These are phyloP conservation scores for Sesia apiformis DNA, from an alignment of 2,888 invertebrate genomes.

Conservation along the genomic window DNA sequence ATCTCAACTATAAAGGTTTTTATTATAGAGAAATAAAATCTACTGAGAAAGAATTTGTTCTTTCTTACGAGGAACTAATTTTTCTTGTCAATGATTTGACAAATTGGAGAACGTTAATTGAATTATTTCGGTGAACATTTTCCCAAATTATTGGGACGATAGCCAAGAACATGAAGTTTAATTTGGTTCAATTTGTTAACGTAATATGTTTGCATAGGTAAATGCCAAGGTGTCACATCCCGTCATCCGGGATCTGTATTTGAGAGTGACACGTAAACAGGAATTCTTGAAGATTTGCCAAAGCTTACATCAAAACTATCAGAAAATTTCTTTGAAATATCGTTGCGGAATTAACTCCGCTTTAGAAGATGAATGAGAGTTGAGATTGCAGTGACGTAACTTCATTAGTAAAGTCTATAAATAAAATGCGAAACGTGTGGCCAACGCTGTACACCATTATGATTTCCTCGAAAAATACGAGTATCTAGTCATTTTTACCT, in stretches of 20 bases:
- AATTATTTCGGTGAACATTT: background rate
- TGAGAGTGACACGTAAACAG: slow-evolving; percentile 17
- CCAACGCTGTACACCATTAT: background rate
- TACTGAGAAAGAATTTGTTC: too few species aligned
- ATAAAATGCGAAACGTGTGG: background rate
- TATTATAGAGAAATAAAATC: too few species aligned
- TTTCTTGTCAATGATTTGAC: too few species aligned
- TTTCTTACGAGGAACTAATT: too few species aligned
- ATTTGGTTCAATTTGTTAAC: slow-evolving; percentile 1
- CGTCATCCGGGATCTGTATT: slow-evolving; percentile 10
- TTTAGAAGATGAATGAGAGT: background rate
- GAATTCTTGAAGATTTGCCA: slow-evolving; percentile 29
- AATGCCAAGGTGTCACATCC: slow-evolving; percentile 11
- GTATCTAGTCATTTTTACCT: background rate
- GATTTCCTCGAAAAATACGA: background rate
- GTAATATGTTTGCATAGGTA: slow-evolving; percentile 2
- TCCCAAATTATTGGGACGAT: slow-evolving; percentile 29
- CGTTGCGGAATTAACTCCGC: background rate
- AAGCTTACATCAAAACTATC: slow-evolving; percentile 15
- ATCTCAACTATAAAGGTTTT: too few species aligned
- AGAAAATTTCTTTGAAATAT: background rate
- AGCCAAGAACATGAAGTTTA: background rate
- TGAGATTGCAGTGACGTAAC: background rate
- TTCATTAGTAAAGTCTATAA: background rate
- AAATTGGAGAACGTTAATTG: background rate